These are phyloP conservation scores for Mimachlamys varia DNA, from an alignment of 2,888 invertebrate genomes.

Conservation along the genomic window DNA sequence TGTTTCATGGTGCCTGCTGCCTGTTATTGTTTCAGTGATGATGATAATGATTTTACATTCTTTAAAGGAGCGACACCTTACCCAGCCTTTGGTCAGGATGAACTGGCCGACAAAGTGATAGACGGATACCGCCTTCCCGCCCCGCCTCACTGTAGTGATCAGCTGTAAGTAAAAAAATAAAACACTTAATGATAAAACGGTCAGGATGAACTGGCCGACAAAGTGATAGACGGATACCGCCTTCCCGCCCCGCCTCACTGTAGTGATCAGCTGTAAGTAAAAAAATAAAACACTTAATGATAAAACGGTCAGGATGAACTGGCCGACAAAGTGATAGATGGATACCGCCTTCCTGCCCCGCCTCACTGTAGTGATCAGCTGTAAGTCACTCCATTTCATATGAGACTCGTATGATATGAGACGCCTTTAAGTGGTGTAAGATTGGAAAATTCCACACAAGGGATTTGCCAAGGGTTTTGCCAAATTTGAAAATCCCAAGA, in stretches of 20 bases:
- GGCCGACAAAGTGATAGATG: constrained; percentile 90
- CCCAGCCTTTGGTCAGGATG: constrained; percentile 95
- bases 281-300: not conserved
- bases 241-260: constrained; percentile 97
- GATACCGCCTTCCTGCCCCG: constrained; percentile 94
- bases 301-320: constrained; percentile 90
- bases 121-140: constrained; percentile 94
- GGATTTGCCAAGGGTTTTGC: too few species aligned
- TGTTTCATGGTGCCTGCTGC: too few species aligned
- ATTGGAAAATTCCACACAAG: too few species aligned
- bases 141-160: constrained; percentile 95
- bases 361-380: constrained; percentile 95
- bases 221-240: constrained; percentile 92
- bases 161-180: constrained; percentile 84
- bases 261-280: constrained; percentile 88
- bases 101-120: constrained; percentile 90
- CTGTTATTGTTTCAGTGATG: not conserved
- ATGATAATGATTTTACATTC: not conserved
- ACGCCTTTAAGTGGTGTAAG: too few species aligned
- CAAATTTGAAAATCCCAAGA: too few species aligned
- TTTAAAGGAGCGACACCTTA: constrained; percentile 94
- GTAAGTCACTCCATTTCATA: constrained; percentile 62
- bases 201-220: constrained; percentile 92
- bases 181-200: constrained; percentile 82
- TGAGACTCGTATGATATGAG: too few species aligned